phyloP scores from a whole-genome alignment of 2,797 vertebrate genomes.

The Pristis pectinata region DNA sequence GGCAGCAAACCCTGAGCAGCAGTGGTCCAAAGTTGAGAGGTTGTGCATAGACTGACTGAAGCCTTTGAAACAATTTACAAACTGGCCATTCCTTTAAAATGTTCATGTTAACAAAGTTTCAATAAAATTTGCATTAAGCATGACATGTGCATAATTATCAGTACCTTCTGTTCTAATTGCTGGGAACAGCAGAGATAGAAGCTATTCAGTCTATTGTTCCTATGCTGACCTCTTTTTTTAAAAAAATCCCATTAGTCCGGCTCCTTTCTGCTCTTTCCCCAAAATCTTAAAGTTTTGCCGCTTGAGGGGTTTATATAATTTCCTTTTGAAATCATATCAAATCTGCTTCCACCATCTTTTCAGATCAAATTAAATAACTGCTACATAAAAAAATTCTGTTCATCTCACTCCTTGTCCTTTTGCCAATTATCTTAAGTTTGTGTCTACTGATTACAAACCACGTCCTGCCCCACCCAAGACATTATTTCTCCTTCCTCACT shows the following conservation, averaged over 20 bases:
- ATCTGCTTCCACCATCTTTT: background rate
- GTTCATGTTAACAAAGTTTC: background rate
- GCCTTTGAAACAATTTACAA: background rate
- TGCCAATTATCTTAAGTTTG: background rate
- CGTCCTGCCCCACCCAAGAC: no score
- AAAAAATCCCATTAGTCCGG: background rate
- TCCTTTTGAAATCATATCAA: background rate
- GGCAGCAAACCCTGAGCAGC: no score
- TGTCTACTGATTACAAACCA: background rate
- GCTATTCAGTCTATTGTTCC: background rate
- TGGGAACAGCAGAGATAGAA: background rate
- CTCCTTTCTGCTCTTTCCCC: no score
- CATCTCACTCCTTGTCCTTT: background rate
- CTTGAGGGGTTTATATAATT: background rate
- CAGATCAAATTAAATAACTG: background rate
- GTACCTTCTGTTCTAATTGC: background rate
- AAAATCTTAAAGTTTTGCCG: background rate
- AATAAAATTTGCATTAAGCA: background rate
- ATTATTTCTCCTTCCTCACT: background rate
- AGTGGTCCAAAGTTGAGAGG: background rate
- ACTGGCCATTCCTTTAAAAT: background rate
- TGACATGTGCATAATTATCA: background rate
- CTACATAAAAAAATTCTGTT: background rate
- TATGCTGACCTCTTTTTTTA: background rate
- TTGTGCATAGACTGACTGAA: background rate